Base-by-base conservation (phyloP, 2,797 vertebrate genomes). In the Clarias platycephalus region DNA sequence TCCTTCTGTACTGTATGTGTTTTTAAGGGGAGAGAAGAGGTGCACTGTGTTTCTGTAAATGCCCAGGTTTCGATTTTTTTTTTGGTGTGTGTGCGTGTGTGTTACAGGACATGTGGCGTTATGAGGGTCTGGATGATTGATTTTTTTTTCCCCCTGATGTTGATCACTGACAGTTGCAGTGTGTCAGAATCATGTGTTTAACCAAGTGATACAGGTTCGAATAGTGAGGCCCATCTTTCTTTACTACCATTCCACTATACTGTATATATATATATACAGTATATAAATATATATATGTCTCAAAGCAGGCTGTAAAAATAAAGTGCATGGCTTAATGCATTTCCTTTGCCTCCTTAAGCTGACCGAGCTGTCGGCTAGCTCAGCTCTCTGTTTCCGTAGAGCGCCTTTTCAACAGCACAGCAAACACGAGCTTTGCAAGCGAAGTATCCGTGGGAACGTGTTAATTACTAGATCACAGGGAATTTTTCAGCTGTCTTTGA, bases 91-190 rank as follows among this genome's bases (percentile, higher is more conserved):
- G 31, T 68, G 40, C 12, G 24, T n/a, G 55, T 79, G 81, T 85
- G 62, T 84, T 81, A 79, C 67, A 75, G 83, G 66, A 78, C 78
- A 85, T 70, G 53, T 85, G 81, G n/a, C 78, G 58, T 82, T 84
- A 83, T 84, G 63, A 81, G 68, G 77, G 62, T 37, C 20, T 84
- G 79, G 60, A 53, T 86, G 78, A 89, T 87, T 57, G 84, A 89
- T 89, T 89, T 74, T 80, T 7, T n/a, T 57, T 75, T 70, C 44
- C 70, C 40, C 80, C 10, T 70, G 26, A 53, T 77, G 74, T 49
- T 86, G 66, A 79, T 79, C 57, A 86, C 74, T 10, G 63, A 67
- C 26, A 20, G 66, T 63, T 55, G 74, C 72, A 53, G 20, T n/a
- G 53, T 77, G 57, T 34, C 62, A 37, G 60, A 57, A 3, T 7